phyloP scores from a whole-genome alignment of 2,888 invertebrate genomes.

The Hyppa rectilinea region DNA sequence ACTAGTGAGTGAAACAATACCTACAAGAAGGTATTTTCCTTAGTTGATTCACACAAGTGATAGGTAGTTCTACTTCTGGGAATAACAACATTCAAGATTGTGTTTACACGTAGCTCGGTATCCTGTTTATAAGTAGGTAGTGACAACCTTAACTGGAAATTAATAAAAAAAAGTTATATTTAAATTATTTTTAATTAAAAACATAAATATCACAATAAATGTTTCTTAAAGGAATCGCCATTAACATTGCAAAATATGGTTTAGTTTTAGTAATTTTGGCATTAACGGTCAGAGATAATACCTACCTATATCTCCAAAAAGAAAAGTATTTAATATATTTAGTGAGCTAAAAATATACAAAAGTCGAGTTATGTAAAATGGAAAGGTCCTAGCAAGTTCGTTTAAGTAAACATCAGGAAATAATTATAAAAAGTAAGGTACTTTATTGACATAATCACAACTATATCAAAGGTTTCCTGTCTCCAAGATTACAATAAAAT shows the following conservation, averaged over 20 bases:
- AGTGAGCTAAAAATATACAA: not conserved
- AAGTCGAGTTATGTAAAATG: not conserved
- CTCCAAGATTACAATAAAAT: not conserved
- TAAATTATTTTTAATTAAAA: conserved; percentile 50
- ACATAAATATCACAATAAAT: conserved; percentile 60
- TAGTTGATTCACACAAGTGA: conserved; percentile 1
- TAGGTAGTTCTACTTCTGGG: not conserved
- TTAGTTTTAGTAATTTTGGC: conserved; percentile 28
- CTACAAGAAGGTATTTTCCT: not conserved
- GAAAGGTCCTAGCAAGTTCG: not conserved
- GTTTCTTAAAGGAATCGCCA: conserved; percentile 27
- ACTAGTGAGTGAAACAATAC: not conserved
- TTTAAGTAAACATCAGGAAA: not conserved
- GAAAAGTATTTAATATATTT: not conserved
- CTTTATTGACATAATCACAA: not conserved
- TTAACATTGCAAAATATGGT: conserved; percentile 8
- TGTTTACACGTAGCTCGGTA: not conserved
- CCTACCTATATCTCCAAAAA: not conserved
- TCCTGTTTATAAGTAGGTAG: too few relatives aligned
- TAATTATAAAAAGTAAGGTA: conserved; percentile 8
- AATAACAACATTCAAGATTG: not conserved
- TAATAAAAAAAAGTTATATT: not conserved
- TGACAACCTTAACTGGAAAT: too few relatives aligned
- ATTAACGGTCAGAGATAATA: conserved; percentile 7
- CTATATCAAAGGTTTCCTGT: not conserved